Base-by-base conservation (phyloP, 2,888 invertebrate species). In the Dione juno region DNA sequence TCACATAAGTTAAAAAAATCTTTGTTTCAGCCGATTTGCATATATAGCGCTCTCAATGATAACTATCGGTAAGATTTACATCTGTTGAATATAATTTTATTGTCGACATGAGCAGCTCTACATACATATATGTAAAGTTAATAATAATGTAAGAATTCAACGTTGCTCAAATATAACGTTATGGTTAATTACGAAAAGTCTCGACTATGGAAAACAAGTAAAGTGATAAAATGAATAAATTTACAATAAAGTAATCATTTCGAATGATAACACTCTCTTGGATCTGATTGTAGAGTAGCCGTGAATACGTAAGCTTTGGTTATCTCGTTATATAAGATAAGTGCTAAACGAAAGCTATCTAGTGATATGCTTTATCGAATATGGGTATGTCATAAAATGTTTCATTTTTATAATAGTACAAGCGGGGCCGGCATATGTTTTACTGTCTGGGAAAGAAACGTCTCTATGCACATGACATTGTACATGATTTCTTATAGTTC, bases 1-100 rank as follows among this genome's bases (percentile, higher is more conserved):
- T 43, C 5, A 11, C 11, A 28, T 0, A 11, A 10, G 10, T n/a
- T 19, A 16, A 13, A 54, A 43, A 28, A n/a, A 45, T 64, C 6
- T 53, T 40, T 52, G n/a, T 67, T 68, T 45, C 68, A 69, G 54
- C 37, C 63, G 63, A 41, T 52, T 69, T 37, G 68, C 63, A 19
- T 28, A 54, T 19, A 54, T 64, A 21, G 68, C 68, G 9, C 63
- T 69, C 28, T 14, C 45, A 19, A 35, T 68, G 43, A 68, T 68
- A 37, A 68, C 63, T 35, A 53, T 63, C 28, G 68, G 63, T 68
- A 54, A 68, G 53, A 37, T 37, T 37, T 37, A n/a, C 8, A 43
- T 41, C 11, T 59, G 14, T 63, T 35, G 1, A 19, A 21, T 41
- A 28, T 16, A 43, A 13, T 54, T n/a, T 14, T 16, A 35, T 9